Evolutionary conservation across 2,113 vertebrate species (phyloP), one percentile per base, ranked within the genome.

Genomic region (Benthochromis sp.): DNA sequence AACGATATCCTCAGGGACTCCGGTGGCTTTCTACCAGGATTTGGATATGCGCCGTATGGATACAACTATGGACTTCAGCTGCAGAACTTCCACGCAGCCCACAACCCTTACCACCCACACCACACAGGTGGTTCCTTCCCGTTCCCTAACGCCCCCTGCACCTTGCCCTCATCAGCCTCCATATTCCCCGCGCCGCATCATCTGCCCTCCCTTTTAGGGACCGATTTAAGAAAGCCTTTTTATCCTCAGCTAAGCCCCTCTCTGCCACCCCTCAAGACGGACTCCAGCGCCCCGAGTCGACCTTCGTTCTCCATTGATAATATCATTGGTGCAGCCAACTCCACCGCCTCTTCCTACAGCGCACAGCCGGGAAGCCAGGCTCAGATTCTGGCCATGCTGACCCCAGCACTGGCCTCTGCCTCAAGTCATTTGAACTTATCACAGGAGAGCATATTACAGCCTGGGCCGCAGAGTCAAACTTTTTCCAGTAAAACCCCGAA

Each of bases 281-380:
- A 99, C 97, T 93, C 96, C 66, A 96, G 94, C 86, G 86, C 96
- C 9, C 96, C 96, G 54, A 96, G 93, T 79, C 96, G 98, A 86
- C 97, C 98, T 83, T 99, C 98, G 3, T 99, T 99, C 95, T 99
- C 98, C 80, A 99, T 99, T 96, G 98, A 99, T 97, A 99, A 98
- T 93, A 99, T 99, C 86, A 99, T 99, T 89, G 98, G 93, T 17
- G 96, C 96, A 63, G 96, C 96, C 31, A 96, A 96, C 92, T 96
- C 97, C 21, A 96, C 96, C 82, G 95, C 92, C 34, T 95, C 97
- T 1, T 96, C 97, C 19, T 97, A 97, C 84, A 91, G 96, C 87
- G 91, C 96, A 16, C 97, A 97, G 86, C 94, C 97, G 38, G 96
- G 96, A 88, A 96, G 96, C 92, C 98, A 97, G 94, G 97, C 98